phyloP scores from a whole-genome alignment of 2,888 invertebrate genomes.

The Aphelenchoides bicaudatus region DNA sequence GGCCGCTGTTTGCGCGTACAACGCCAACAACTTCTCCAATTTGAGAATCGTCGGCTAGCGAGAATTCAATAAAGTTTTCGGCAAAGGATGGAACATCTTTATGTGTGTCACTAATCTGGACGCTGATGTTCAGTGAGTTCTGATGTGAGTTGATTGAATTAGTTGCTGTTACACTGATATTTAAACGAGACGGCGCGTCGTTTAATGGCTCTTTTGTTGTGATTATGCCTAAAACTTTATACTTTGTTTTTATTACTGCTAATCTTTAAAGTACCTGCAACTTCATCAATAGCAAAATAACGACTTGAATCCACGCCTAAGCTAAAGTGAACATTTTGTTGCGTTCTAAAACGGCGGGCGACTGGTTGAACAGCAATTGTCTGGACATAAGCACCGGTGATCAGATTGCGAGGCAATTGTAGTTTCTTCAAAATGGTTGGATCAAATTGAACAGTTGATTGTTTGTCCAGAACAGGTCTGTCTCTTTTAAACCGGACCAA shows the following conservation, averaged over 20 bases:
- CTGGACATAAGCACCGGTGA: conserved; percentile 1
- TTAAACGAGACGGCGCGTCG: neutral
- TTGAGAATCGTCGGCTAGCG: neutral
- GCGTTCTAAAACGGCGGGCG: neutral
- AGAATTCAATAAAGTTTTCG: conserved; percentile 1
- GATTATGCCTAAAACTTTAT: conserved; percentile 3
- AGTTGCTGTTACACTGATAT: neutral
- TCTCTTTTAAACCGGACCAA: neutral
- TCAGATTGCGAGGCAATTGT: neutral
- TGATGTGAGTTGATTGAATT: neutral
- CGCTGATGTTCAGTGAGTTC: neutral
- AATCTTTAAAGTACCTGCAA: neutral
- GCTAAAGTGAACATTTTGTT: neutral
- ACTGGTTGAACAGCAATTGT: neutral
- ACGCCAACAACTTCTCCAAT: neutral
- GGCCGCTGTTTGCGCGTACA: neutral
- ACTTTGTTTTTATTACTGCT: neutral
- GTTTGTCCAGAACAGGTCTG: neutral
- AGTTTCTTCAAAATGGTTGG: neutral
- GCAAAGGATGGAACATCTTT: neutral
- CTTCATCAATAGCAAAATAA: conserved; percentile 2
- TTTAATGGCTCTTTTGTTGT: neutral
- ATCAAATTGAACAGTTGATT: neutral
- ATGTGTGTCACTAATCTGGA: neutral
- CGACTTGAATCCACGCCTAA: neutral